Conservation (phyloP, 2,888 invertebrate species). For the Agelastica alni region DNA sequence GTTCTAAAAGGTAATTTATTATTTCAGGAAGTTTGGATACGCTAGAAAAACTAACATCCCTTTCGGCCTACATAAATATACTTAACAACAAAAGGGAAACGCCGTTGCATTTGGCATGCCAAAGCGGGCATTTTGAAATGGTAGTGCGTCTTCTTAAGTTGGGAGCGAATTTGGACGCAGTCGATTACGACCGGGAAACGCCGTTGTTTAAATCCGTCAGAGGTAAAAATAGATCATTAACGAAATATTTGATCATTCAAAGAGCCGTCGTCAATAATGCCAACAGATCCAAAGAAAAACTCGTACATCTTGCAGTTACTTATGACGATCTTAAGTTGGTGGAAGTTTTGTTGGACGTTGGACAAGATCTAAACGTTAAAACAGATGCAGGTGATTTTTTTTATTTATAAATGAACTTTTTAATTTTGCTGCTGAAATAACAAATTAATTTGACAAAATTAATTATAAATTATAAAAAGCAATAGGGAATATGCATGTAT, state of each 20-base stretch:
- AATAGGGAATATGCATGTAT: too few relatives aligned
- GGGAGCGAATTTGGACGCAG: constrained; percentile 33
- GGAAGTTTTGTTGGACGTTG: constrained; percentile 23
- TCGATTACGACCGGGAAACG: constrained; percentile 34
- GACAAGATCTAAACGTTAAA: constrained; percentile 25
- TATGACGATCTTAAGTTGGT: constrained; percentile 29
- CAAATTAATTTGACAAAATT: too few relatives aligned
- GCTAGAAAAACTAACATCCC: constrained; percentile 31
- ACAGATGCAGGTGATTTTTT: constrained; percentile 27
- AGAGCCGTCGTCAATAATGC: constrained; percentile 30
- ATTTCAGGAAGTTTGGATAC: constrained; percentile 35
- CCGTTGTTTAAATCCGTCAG: constrained; percentile 35
- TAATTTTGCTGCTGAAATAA: too few relatives aligned
- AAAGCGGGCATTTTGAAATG: constrained; percentile 29
- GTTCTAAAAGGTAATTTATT: too few relatives aligned
- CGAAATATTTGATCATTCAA: constrained; percentile 31
- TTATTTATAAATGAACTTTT: too few relatives aligned
- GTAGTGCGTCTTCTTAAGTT: constrained; percentile 34
- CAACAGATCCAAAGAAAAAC: constrained; percentile 33
- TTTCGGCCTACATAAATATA: constrained; percentile 35
- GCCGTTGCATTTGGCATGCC: constrained; percentile 38
- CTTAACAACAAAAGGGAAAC: constrained; percentile 35
- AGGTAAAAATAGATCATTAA: constrained; percentile 26
- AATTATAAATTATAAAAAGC: too few relatives aligned
- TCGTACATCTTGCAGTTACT: constrained; percentile 35